A percentile compares a stretch with the other conserved stretches of the same genome.
These are phyloP conservation scores for Drosophila limbata DNA, from an alignment of 2,888 invertebrate species.

Conservation along the genomic window DNA sequence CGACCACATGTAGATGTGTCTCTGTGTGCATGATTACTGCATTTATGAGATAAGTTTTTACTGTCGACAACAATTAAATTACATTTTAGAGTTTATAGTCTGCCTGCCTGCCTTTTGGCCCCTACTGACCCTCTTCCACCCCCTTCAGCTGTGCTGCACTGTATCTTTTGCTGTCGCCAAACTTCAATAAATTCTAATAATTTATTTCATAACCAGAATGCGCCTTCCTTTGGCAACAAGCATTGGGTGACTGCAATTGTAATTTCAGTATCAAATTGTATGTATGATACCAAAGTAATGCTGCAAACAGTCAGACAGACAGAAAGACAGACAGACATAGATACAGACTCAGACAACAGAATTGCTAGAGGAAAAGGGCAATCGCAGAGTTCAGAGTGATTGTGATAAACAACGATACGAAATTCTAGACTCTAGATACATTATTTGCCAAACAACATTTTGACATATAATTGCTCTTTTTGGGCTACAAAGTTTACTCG, in stretches of 20 bases:
- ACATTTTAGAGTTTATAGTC: constrained; percentile 73
- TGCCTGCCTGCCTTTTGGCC: constrained; percentile 6
- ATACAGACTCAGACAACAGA: neutral
- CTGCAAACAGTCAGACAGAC: constrained; percentile 10
- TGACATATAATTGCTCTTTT: constrained; percentile 33
- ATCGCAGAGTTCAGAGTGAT: constrained; percentile 4
- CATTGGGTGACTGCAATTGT: constrained; percentile 30
- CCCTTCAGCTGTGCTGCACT: constrained; percentile 18
- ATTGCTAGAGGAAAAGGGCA: neutral
- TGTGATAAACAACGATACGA: constrained; percentile 15
- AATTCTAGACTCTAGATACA: constrained; percentile 10
- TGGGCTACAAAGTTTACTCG: constrained; percentile 9
- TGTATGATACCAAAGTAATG: constrained; percentile 24
- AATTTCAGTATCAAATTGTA: constrained; percentile 40
- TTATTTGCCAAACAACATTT: constrained; percentile 27
- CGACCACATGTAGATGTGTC: constrained; percentile 18
- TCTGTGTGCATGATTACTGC: constrained; percentile 59
- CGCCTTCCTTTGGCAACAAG: constrained; percentile 24
- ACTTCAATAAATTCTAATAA: constrained; percentile 72
- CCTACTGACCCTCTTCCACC: constrained; percentile 10
- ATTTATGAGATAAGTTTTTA: constrained; percentile 74
- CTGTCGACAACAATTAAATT: constrained; percentile 72
- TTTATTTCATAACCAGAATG: constrained; percentile 61
- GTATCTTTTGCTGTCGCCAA: constrained; percentile 47
- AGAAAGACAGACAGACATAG: constrained; percentile 1